These are phyloP conservation scores for Nematopogon swammerdamellus DNA, from an alignment of 2,888 invertebrate species.

Conservation along the genomic window DNA sequence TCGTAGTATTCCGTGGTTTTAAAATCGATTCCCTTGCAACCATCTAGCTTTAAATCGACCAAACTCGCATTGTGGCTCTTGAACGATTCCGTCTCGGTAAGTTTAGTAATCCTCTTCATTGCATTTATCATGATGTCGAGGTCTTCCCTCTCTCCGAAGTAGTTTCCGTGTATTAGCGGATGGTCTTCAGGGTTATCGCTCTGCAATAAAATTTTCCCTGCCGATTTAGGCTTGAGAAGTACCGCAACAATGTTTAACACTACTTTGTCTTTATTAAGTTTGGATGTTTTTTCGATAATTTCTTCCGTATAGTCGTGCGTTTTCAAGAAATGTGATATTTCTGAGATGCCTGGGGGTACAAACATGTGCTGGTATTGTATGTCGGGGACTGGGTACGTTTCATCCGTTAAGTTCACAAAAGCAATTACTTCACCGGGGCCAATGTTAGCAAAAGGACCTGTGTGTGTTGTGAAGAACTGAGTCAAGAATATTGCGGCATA, in stretches of 20 bases:
- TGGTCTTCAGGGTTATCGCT: constrained; percentile 47
- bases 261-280: constrained; percentile 13
- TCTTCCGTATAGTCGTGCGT: constrained; percentile 9
- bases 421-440: constrained; percentile 65
- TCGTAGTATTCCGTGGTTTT: constrained; percentile 61
- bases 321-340: constrained; percentile 8
- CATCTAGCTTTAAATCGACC: constrained; percentile 16
- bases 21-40: constrained; percentile 16
- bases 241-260: constrained; percentile 15
- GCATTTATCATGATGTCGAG: constrained; percentile 30
- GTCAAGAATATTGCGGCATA: constrained; percentile 19
- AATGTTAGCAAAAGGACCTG: constrained; percentile 58
- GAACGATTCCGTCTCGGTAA: constrained; percentile 35
- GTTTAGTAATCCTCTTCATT: constrained; percentile 20
- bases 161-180: constrained; percentile 58
- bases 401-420: constrained; percentile 61
- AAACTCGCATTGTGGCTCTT: constrained; percentile 21
- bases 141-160: constrained; percentile 51
- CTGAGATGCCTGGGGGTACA: constrained; percentile 8
- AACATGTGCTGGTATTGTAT: constrained; percentile 29
- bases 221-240: constrained; percentile 40
- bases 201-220: constrained; percentile 48
- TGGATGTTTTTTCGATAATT: constrained; percentile 7
- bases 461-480: constrained; percentile 21
- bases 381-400: constrained; percentile 38